Evolutionary conservation across 2,797 vertebrate genomes (phyloP).

Genomic region (Premnoplex brunnescens): DNA sequence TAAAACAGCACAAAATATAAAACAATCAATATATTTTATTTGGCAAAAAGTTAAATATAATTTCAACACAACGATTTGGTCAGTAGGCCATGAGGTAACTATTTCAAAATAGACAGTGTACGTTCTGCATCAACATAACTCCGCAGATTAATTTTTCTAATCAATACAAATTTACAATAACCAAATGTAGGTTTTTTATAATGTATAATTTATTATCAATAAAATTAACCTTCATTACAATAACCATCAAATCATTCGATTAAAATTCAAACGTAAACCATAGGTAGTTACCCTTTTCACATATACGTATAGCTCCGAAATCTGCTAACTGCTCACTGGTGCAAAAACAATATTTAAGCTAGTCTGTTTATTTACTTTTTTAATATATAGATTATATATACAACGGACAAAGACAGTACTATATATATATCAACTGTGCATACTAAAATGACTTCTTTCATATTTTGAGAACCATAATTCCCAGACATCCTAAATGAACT

Average conservation of each 20-base stretch:
- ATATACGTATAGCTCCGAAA: conserved; percentile 78
- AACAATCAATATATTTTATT: conserved; percentile 85
- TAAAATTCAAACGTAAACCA: conserved; percentile 79
- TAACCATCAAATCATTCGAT: conserved; percentile 72
- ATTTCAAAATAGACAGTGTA: conserved; percentile 83
- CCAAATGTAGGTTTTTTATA: conserved; percentile 75
- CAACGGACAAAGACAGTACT: conserved; percentile 64
- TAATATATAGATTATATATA: conserved; percentile 74
- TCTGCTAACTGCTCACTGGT: conserved; percentile 72
- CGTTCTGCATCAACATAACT: conserved; percentile 72
- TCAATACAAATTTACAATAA: conserved; percentile 79
- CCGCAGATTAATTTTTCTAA: conserved; percentile 52
- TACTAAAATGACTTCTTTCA: conserved; percentile 65
- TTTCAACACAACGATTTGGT: conserved; percentile 87
- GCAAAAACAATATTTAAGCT: conserved; percentile 77
- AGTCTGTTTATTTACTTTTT: conserved; percentile 62
- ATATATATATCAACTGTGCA: conserved; percentile 67
- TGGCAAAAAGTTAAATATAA: conserved; percentile 82
- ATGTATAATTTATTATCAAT: conserved; percentile 85
- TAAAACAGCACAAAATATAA: conserved; percentile 65
- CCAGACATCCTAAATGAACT: conserved; percentile 24
- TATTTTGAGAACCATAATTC: conserved; percentile 58
- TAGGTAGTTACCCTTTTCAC: conserved; percentile 83
- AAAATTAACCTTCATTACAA: conserved; percentile 82
- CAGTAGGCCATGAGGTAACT: conserved; percentile 94